phyloP scores from a whole-genome alignment of 2,888 invertebrate genomes.

The Mamestra brassicae region DNA sequence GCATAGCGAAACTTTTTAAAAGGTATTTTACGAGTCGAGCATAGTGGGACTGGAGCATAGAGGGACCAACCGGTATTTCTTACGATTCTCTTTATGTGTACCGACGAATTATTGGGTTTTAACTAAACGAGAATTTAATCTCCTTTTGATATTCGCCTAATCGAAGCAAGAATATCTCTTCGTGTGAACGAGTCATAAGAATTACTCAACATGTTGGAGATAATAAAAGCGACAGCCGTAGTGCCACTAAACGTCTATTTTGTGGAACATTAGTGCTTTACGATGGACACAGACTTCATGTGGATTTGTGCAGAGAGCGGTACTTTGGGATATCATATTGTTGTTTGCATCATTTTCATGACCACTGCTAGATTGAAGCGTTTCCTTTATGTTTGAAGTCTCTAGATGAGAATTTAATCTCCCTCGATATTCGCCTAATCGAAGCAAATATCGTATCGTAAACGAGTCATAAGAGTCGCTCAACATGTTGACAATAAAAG shows the following conservation, averaged over 20 bases:
- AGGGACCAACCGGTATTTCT: too few species aligned
- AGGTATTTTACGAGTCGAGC: too few species aligned
- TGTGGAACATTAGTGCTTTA: slow-evolving; percentile 45
- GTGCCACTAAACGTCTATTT: slow-evolving; percentile 39
- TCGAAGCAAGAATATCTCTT: not conserved
- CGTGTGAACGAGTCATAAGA: not conserved
- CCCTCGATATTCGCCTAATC: not conserved
- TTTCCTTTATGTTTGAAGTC: too few species aligned
- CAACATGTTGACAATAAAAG: slow-evolving; percentile 39
- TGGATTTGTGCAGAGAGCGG: not conserved
- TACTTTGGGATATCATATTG: not conserved
- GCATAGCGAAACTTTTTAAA: too few species aligned
- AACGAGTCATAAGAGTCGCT: not conserved
- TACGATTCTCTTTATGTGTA: too few species aligned
- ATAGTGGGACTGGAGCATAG: too few species aligned
- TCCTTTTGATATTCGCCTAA: not conserved
- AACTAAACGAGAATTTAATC: not conserved
- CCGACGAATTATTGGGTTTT: too few species aligned
- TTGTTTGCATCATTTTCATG: too few species aligned
- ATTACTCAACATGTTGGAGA: not conserved
- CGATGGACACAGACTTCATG: slow-evolving; percentile 39
- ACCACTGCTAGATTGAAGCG: too few species aligned
- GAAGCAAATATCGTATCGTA: not conserved
- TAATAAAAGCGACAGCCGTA: slow-evolving; percentile 40
- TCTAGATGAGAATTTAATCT: not conserved